Evolutionary conservation across 2,113 vertebrate genomes (phyloP), one percentile per base, ranked within the genome.

Genomic region (Vanacampus margaritifer): DNA sequence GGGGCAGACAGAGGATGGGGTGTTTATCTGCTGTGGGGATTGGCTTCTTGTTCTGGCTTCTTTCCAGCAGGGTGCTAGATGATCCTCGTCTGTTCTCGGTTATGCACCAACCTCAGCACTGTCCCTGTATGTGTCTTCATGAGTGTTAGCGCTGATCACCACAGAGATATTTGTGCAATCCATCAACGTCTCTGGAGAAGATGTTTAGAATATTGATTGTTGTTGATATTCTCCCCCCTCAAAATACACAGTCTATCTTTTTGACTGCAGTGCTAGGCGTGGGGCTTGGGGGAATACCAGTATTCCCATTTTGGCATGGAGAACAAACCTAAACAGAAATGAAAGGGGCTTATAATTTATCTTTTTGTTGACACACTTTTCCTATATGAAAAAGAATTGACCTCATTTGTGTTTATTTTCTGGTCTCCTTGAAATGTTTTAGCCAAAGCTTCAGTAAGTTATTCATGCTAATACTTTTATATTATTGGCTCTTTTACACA

Each of bases 61-160:
- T 71, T 74, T 73, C 63, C 83, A 79, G 87, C 81, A 88, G 82
- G 89, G 87, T 89, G 88, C 86, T 88, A 87, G 74, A 88, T 84
- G 70, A 86, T 78, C 68, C 71, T 83, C 80, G 80, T 72, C 79
- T 80, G 57, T 71, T 48, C 62, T 41, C 41, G 14, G 23, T 66
- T 17, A 51, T 57, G 73, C n/a, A 48, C 68, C 63, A 26, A 67
- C 19, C 1, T 60, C 46, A 14, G 26, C 10, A n/a, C 37, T 74
- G 60, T 66, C 70, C 69, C 56, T 35, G 56, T 24, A 5, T 68
- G 59, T 74, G 71, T 86, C 69, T 86, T 75, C 84, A 43, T 80
- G 71, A 76, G 79, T 64, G 79, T 71, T 19, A 24, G 61, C 67
- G 86, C 77, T 79, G 51, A 84, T 87, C 83, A 78, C 76, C 75